Conservation (phyloP, 1,140 invertebrate species). For the Medauroidea extradentata region DNA sequence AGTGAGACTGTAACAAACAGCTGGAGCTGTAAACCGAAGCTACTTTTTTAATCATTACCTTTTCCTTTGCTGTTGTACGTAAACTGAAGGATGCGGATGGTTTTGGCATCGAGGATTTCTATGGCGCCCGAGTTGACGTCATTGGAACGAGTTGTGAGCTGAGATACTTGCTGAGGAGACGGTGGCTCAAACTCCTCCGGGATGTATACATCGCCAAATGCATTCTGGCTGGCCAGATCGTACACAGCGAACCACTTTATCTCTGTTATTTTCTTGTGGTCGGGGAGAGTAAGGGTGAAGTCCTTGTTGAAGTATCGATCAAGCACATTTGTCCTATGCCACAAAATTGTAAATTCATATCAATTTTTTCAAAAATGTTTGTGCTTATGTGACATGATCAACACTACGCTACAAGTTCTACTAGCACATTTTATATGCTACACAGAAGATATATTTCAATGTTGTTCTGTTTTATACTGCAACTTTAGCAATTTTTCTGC, state of each 20-base stretch:
- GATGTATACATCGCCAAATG: constrained; percentile 86
- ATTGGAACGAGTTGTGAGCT: constrained; percentile 63
- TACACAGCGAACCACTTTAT: constrained; percentile 90
- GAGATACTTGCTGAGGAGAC: constrained; percentile 61
- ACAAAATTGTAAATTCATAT: too few relatives aligned
- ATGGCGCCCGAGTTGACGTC: constrained; percentile 67
- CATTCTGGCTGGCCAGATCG: constrained; percentile 78
- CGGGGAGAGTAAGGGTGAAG: constrained; percentile 76
- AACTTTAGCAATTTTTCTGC: too few relatives aligned
- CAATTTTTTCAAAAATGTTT: too few relatives aligned
- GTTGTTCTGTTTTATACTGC: too few relatives aligned
- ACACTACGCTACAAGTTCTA: too few relatives aligned
- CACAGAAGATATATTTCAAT: too few relatives aligned
- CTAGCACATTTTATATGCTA: too few relatives aligned
- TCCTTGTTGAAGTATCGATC: constrained; percentile 82
- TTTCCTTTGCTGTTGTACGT: constrained; percentile 64
- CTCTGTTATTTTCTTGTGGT: constrained; percentile 80
- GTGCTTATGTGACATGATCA: too few relatives aligned
- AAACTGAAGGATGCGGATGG: constrained; percentile 69
- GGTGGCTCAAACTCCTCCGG: constrained; percentile 91
- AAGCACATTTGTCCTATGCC: constrained; percentile 79
- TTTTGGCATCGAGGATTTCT: constrained; percentile 76
- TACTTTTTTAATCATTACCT: constrained; percentile 52
- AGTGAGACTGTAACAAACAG: too few relatives aligned
- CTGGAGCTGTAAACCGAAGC: too few relatives aligned